These are phyloP conservation scores for Pseudopodoces humilis DNA, from an alignment of 2,113 vertebrate species.

Conservation along the genomic window DNA sequence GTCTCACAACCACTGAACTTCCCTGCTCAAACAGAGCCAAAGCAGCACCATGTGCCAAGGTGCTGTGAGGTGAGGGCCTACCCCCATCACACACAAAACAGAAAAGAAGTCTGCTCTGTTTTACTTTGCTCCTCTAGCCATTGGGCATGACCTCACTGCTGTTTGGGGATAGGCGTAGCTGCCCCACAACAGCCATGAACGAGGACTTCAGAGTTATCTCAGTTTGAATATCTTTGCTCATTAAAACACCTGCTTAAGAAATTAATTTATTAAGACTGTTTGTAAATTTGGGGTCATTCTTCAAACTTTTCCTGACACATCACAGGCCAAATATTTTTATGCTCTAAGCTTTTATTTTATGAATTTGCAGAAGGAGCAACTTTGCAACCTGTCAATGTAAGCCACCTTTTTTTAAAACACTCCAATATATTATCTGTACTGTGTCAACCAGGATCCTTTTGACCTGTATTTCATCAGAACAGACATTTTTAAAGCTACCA, in stretches of 20 bases:
- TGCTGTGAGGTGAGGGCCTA: not conserved
- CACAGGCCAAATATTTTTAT: not conserved
- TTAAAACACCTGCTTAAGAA: not conserved
- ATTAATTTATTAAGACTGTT: not conserved
- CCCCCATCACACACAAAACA: not conserved
- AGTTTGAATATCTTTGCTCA: not conserved
- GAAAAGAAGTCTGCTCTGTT: not conserved
- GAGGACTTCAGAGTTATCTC: not conserved
- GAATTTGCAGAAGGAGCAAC: not conserved
- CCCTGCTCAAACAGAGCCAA: not conserved
- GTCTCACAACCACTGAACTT: not conserved
- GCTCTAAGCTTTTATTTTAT: not conserved
- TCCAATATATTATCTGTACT: not conserved
- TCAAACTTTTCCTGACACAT: not conserved
- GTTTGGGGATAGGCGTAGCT: not conserved
- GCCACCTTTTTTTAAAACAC: not conserved
- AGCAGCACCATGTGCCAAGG: accelerated
- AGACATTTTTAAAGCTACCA: not conserved
- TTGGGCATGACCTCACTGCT: not conserved
- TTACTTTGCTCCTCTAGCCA: not conserved
- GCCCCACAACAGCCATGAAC: not conserved
- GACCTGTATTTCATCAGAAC: not conserved
- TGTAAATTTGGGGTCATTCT: not conserved
- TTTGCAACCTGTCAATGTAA: not conserved
- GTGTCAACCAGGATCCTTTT: not conserved